Base-by-base conservation (phyloP, 2,797 vertebrate species). In the Orientallactaga sibirica region DNA sequence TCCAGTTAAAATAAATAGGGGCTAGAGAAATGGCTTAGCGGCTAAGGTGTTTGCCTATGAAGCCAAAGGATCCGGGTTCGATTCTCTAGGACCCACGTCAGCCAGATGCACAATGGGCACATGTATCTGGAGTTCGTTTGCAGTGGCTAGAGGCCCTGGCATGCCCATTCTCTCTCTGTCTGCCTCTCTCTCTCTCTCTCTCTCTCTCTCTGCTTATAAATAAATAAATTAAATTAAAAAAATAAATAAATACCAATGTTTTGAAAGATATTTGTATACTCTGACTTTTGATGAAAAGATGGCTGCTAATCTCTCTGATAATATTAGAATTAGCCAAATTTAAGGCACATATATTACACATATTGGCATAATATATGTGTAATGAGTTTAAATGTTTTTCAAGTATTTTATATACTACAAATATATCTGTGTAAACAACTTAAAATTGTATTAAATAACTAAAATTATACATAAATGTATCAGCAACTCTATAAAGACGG, bases 301-400 rank as follows among this genome's bases (percentile, higher is more conserved):
- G 70, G 12, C 67, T 93, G 48, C 62, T 89, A 25, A 68, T 86
- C 12, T 85, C n/a, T 82, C 91, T 41, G 67, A 41, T 88, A 52
- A 91, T 79, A 9, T 67, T 66, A 55, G 6, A 10, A 3, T 85
- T 62, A 82, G 12, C 20, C 67, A 71, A 88, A 15, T 78, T 87
- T 90, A 85, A 95, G 3, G 24, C 85, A 58, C 61, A 16, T 24
- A 76, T 27, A 18, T 37, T 19, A 64, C 8, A 64, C 24, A 64
- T 64, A 64, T 24, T 6, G 62, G 14, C 14, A 58, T 14, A 58
- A 58, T 58, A 16, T 58, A 58, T 58, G 55, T 58, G 55, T 58
- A 58, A 58, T 58, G 10, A 14, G 12, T 58, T 58, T 58, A 58
- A 58, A 58, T 58, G 14, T 58, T 67, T 25, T 74, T 81, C 33